These are phyloP conservation scores for Nycticryphes semicollaris DNA, from an alignment of 2,113 vertebrate species.

Conservation along the genomic window DNA sequence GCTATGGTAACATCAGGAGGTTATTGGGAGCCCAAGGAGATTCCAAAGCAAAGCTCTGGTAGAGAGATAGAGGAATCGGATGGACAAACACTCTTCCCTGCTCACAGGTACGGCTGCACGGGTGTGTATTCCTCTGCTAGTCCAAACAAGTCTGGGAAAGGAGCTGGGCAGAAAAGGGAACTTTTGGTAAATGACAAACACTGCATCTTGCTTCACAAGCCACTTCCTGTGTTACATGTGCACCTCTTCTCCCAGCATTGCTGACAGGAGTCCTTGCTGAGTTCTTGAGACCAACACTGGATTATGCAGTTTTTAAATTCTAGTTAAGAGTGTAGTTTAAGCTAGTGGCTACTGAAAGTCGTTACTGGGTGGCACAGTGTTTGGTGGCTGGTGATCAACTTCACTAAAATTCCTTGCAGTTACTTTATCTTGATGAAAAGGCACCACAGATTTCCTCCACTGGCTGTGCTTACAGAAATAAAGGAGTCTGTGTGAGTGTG, in stretches of 20 bases:
- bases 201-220: constrained; percentile 36
- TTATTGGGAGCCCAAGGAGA: constrained; percentile 18
- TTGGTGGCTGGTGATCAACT: background rate
- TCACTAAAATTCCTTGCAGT: background rate
- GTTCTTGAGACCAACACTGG: background rate
- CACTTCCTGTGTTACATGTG: constrained; percentile 25
- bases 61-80: background rate
- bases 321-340: background rate
- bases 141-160: background rate
- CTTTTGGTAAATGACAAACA: constrained; percentile 39
- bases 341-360: background rate
- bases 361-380: background rate
- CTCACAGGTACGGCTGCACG: background rate
- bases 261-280: background rate
- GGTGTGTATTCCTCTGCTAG: background rate
- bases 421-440: background rate
- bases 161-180: constrained; percentile 42
- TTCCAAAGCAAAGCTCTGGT: constrained; percentile 12
- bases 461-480: background rate
- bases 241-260: background rate
- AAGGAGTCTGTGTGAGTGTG: rapidly evolving
- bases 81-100: background rate
- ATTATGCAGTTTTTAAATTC: background rate
- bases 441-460: background rate
- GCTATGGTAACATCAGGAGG: background rate